phyloP scores from a whole-genome alignment of 2,113 vertebrate species.

The Callopanchax toddi region DNA sequence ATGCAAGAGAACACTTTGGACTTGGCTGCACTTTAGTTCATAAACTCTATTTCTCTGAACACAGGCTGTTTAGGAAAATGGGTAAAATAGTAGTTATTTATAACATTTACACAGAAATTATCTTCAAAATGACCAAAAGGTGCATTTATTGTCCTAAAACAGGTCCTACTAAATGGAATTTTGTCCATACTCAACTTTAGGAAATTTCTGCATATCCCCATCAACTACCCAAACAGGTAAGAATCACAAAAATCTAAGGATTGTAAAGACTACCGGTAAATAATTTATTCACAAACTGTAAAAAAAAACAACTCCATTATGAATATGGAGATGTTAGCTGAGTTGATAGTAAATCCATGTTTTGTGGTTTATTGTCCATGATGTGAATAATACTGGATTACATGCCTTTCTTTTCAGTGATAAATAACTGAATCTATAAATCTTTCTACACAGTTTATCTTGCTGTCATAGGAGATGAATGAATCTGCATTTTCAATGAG shows the following conservation, averaged over 20 bases:
- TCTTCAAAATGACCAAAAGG: too few relatives aligned
- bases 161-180: not conserved
- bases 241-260: conserved; percentile 40
- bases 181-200: not conserved
- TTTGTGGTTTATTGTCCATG: conserved; percentile 31
- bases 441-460: conserved; percentile 37
- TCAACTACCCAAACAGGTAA: conserved; percentile 4
- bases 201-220: not conserved
- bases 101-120: too few relatives aligned
- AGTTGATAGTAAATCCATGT: conserved; percentile 37
- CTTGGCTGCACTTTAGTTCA: too few relatives aligned
- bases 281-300: conserved; percentile 26
- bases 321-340: conserved; percentile 29
- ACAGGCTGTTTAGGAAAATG: too few relatives aligned
- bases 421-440: conserved; percentile 55
- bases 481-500: conserved; percentile 32
- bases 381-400: conserved; percentile 59
- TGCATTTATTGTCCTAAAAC: too few relatives aligned
- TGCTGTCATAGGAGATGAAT: conserved; percentile 28
- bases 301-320: conserved; percentile 33
- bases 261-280: conserved; percentile 20
- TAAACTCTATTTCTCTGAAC: too few relatives aligned
- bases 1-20: too few relatives aligned
- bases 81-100: too few relatives aligned
- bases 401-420: conserved; percentile 37